phyloP scores from a whole-genome alignment of 1,140 invertebrate species.

The Saccostrea echinata region DNA sequence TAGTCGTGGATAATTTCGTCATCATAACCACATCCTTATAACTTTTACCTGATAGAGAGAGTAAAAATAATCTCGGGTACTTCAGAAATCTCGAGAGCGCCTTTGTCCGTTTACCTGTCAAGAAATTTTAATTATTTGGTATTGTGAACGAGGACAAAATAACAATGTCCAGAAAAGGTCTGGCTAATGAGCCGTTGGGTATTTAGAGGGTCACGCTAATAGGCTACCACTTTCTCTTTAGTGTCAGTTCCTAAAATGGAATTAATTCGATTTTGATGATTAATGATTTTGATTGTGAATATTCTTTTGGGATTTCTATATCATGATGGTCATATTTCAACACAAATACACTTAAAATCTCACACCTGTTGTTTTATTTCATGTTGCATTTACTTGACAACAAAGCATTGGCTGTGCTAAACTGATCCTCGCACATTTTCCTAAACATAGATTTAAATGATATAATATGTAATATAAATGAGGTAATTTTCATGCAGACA shows the following conservation, averaged over 20 bases:
- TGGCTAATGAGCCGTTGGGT: not conserved
- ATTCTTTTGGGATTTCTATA: conserved; percentile 27
- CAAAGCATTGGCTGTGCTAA: not conserved
- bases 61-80: not conserved
- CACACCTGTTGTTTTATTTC: conserved; percentile 31
- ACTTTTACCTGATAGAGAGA: not conserved
- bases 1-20: not conserved
- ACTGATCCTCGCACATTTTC: not conserved
- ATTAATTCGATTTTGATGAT: conserved; percentile 35
- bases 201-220: conserved; percentile 31
- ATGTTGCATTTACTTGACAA: not conserved
- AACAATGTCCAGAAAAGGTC: not conserved
- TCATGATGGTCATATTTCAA: conserved; percentile 1
- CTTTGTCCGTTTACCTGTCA: conserved; percentile 18
- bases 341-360: conserved; percentile 10
- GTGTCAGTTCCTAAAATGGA: conserved; percentile 1
- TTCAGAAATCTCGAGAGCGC: conserved; percentile 1
- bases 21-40: not conserved
- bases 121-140: conserved; percentile 17
- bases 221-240: not conserved
- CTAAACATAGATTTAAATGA: not conserved
- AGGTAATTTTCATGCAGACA: not conserved
- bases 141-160: not conserved
- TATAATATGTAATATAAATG: conserved; percentile 32
- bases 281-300: conserved; percentile 24